Evolutionary conservation across 2,888 invertebrate species (phyloP).

Genomic region (Eupithecia tripunctaria): DNA sequence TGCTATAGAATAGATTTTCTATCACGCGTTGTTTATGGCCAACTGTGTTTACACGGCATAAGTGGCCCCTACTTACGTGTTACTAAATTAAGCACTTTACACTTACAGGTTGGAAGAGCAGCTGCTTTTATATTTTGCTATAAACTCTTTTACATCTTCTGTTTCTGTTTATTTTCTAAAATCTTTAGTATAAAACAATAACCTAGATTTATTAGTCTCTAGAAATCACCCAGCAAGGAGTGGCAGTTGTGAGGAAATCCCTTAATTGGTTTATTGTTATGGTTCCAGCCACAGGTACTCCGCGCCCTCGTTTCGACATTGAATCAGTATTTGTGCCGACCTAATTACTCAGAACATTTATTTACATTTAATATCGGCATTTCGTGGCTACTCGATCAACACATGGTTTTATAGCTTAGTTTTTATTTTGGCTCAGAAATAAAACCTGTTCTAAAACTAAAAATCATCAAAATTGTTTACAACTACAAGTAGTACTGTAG

Average conservation of each 20-base stretch:
- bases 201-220: background rate
- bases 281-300: background rate
- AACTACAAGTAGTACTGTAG: background rate
- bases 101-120: background rate
- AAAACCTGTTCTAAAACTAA: background rate
- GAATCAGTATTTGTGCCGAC: background rate
- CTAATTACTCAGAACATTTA: background rate
- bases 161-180: background rate
- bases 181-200: background rate
- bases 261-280: constrained; percentile 4
- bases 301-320: constrained; percentile 4
- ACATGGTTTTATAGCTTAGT: background rate
- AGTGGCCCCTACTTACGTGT: background rate
- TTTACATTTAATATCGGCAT: background rate
- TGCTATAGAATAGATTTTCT: constrained; percentile 7
- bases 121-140: background rate
- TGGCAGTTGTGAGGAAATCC: background rate
- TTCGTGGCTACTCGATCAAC: background rate
- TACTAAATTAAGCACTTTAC: background rate
- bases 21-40: background rate
- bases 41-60: background rate
- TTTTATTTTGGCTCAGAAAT: background rate
- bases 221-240: background rate
- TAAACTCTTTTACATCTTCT: background rate
- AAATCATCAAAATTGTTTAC: background rate